These are phyloP conservation scores for Neogale vison DNA, from an alignment of 2,113 vertebrate genomes.

Conservation along the genomic window DNA sequence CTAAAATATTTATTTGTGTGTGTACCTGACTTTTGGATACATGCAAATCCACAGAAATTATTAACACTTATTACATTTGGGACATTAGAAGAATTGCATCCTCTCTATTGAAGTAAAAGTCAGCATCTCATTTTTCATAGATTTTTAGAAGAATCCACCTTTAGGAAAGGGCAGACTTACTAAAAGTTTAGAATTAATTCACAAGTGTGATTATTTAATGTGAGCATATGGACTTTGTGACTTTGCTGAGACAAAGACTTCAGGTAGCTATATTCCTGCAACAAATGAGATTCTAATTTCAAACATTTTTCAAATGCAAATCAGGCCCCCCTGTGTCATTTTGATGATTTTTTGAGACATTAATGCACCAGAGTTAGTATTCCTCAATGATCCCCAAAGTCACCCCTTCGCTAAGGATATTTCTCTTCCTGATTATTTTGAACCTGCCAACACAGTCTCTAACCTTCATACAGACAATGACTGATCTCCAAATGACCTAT, in stretches of 20 bases:
- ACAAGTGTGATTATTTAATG: neutral
- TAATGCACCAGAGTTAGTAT: conserved; percentile 47
- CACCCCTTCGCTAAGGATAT: conserved; percentile 33
- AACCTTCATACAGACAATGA: conserved; percentile 53
- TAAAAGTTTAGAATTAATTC: conserved; percentile 11
- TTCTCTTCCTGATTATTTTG: conserved; percentile 67
- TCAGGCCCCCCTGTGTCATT: conserved; percentile 51
- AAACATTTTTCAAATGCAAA: conserved; percentile 67
- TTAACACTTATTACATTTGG: neutral
- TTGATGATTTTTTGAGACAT: conserved; percentile 57
- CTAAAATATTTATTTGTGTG: neutral
- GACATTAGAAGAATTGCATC: conserved; percentile 27
- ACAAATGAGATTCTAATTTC: conserved; percentile 63
- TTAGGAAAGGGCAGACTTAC: neutral
- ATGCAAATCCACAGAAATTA: conserved; percentile 4
- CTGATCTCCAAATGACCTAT: conserved; percentile 66
- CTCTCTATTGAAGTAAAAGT: conserved; percentile 12
- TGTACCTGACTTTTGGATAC: neutral
- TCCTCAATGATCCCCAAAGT: conserved; percentile 55
- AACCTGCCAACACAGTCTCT: conserved; percentile 56
- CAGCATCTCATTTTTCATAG: neutral
- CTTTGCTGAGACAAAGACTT: conserved; percentile 58
- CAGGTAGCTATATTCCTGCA: conserved; percentile 33
- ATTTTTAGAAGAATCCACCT: neutral
- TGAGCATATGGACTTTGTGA: neutral